Base-by-base conservation (phyloP, 1,140 invertebrate genomes). In the Megalonaias nervosa region DNA sequence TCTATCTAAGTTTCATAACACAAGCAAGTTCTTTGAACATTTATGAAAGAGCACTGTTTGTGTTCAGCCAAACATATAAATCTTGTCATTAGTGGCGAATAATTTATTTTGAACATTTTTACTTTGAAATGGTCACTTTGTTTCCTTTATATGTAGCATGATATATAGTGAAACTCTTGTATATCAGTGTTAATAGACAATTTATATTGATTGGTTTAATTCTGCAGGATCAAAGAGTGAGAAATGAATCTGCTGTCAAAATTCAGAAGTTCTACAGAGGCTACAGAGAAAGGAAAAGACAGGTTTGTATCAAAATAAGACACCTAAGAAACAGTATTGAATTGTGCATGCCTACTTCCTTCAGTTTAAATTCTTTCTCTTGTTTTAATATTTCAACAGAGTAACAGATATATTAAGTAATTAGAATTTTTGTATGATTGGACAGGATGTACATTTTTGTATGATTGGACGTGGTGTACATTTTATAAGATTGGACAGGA, bases 261-360 rank as follows among this genome's bases (percentile, higher is more conserved):
- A 94, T 97, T 71, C 95, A 97, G 88, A 94, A 95, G 2, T 94
- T 93, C 89, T 93, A 94, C n/a, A 92, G 96, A 79, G 95, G 96
- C 79, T 96, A 94, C 83, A 89, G 95, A 19, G 92, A 92, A 23
- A 93, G 96, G 64, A 94, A 94, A 86, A 91, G 92, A 71, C 91
- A 92, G 61, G 95, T 95, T 90, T 90, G 93, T 71, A 61, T 48
- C 38, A 48, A 48, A 48, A 9, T 48, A 48, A 48, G 38, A 48
- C 38, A 48, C 5, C 38, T 48, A 6, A 48, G 38, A 48, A 48
- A 48, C 38, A 48, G 38, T 48, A 48, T 48, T 48, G 9, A 48
- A 48, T 48, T 48, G 38, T 48, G 38, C 6, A 48, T 48, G 38
- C 38, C 9, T 3, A 48, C 6, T 48, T 11, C 38, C 38, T 48